Conservation (phyloP, 1,140 invertebrate species). For the Caerostris darwini region DNA sequence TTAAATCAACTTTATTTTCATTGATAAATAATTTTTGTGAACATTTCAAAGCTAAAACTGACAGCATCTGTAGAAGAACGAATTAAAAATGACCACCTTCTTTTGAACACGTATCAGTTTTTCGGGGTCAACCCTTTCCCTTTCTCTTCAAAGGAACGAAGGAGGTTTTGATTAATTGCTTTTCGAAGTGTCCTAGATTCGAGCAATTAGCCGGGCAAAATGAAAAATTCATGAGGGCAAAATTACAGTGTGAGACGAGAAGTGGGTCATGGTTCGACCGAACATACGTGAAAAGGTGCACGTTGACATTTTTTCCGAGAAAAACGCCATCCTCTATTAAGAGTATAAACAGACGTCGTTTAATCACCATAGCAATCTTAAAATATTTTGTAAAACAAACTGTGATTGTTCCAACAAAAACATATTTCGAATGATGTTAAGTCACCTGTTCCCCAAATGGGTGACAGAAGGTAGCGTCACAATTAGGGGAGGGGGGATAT, state of each 20-base stretch:
- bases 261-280: slow-evolving; percentile 50
- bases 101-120: background rate
- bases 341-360: background rate
- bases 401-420: too few species aligned
- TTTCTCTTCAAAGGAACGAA: slow-evolving; percentile 6
- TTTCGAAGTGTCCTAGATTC: slow-evolving; percentile 12
- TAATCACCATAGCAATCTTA: too few species aligned
- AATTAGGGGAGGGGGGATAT: too few species aligned
- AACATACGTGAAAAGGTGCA: slow-evolving; percentile 33
- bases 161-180: slow-evolving; percentile 41
- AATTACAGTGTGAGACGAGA: background rate
- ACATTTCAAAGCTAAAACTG: too few species aligned
- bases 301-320: slow-evolving; percentile 2
- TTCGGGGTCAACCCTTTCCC: slow-evolving; percentile 43
- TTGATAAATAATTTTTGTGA: too few species aligned
- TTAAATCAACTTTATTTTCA: too few species aligned
- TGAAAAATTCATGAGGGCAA: slow-evolving; percentile 52
- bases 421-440: too few species aligned
- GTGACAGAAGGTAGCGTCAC: too few species aligned
- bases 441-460: too few species aligned
- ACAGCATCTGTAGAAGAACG: too few species aligned
- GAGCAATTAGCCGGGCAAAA: slow-evolving; percentile 32
- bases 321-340: background rate
- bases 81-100: too few species aligned
- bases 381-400: too few species aligned